Evolutionary conservation across 2,888 invertebrate species (phyloP), one percentile per base, ranked within the genome.

Genomic region (Pherbina coryleti): DNA sequence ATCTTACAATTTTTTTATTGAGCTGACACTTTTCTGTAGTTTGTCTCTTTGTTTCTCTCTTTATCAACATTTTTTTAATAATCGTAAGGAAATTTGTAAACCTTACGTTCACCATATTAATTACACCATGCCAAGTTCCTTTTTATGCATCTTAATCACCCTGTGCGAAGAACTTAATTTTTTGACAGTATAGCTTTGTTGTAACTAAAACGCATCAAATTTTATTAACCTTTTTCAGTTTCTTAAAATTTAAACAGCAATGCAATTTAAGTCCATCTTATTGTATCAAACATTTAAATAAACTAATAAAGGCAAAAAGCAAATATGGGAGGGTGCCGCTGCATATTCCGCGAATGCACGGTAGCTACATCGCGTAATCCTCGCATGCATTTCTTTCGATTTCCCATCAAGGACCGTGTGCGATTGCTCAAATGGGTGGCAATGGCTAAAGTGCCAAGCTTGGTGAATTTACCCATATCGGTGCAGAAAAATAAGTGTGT

Each of bases 311-410:
- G 53, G 1, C 5, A 4, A 57, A 66, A 22, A 4, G 5, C 34
- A 83, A n/a, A 55, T 72, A 92, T 92, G 92, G 92, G 92, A 55
- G 92, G 92, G 3, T 91, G 91, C 79, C 90, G 91, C 22, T 92
- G 92, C 81, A 86, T 89, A 34, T 92, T 91, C 80, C 91, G 91
- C 78, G 86, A 89, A 57, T 92, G 92, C 76, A 81, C 84, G 69
- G 91, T 91, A 22, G 88, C 88, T 5, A 90, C 91, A 0, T 85
- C 88, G 66, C 89, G 89, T 7, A 81, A 84, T 73, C 86, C 87
- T 0, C 83, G 82, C 14, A 87, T 88, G 86, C 92, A 91, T 81
- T 92, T 92, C 78, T 92, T 92, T 76, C 91, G 91, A 80, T 91
- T 90, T 79, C 92, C 92, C 0, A 84, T 91, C 0, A 90, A 85